Base-by-base conservation (phyloP, 1,140 invertebrate species). In the Colletes gigas region DNA sequence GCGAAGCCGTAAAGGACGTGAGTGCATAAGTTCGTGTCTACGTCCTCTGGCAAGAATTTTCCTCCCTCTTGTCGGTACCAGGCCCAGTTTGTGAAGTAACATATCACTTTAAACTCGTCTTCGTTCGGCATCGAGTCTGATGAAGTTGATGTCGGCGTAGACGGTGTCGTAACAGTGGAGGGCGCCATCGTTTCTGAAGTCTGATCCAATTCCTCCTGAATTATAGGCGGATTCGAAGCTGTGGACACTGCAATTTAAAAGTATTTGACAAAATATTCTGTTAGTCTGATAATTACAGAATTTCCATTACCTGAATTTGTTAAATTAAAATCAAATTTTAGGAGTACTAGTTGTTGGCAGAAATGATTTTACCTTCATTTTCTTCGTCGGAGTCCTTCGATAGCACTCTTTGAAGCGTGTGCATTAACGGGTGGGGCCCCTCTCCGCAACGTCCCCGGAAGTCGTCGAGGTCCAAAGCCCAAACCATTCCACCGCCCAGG, bases 401-500 rank as follows among this genome's bases (percentile, higher is more conserved):
- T 14, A 97, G 92, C 1, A 95, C 95, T 83, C 95, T 94, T 78
- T 96, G 95, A 15, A 97, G 95, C 12, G 95, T 94, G 21, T 95
- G 95, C 75, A 97, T 93, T 8, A 97, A 90, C 1, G 97, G 97
- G 94, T 97, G 96, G 66, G 94, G 93, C 15, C 97, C 97, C 89
- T 96, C 94, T 3, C 96, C 96, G 89, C 97, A 97, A 69, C 94
- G 88, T 71, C 93, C 93, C 59, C 90, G 91, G 77, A 94, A 95
- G 77, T 95, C 94, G 81, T 95, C 94, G 1, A 95, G 88, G 89
- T 95, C 97, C 6, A 98, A 91, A 0, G 97, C 97, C 97, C 97
- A 98, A 8, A 98, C 95, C 97, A 98, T 98, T 15, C 96, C 97
- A 65, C 97, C 97, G 0, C 96, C 97, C 3, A 98, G 93, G 80